These are phyloP conservation scores for Natator depressus DNA, from an alignment of 2,113 vertebrate species.

Conservation along the genomic window DNA sequence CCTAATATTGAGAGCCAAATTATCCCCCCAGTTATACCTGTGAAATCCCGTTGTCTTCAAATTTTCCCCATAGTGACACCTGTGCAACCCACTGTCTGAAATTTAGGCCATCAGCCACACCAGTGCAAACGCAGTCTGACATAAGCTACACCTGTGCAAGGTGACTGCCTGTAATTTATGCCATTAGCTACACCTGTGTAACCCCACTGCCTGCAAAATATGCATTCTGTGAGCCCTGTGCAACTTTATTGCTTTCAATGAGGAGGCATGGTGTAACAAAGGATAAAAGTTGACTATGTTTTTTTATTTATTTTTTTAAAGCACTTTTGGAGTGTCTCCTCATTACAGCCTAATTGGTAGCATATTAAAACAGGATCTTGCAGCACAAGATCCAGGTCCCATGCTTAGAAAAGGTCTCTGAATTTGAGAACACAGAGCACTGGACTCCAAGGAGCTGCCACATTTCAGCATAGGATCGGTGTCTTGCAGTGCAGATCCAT, in stretches of 20 bases:
- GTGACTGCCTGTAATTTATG: neutral
- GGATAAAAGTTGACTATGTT: neutral
- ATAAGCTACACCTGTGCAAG: neutral
- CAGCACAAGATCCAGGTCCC: neutral
- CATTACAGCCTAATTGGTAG: constrained; percentile 10
- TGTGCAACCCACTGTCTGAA: neutral
- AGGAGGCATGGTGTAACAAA: neutral
- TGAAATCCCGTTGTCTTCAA: neutral
- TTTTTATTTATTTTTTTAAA: neutral
- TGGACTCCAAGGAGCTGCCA: accelerated
- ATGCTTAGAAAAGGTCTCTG: neutral
- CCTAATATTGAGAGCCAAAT: neutral
- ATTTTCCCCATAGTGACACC: neutral
- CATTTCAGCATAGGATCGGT: accelerated
- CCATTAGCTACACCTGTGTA: neutral
- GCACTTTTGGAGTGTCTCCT: constrained; percentile 26
- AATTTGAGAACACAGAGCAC: neutral
- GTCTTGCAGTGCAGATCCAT: neutral
- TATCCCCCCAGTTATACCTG: constrained; percentile 20
- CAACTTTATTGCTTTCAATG: neutral
- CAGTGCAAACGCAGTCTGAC: neutral
- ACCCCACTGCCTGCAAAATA: neutral
- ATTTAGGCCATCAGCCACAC: neutral
- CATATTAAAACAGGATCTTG: constrained; percentile 2
- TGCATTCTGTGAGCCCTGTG: too few relatives aligned